phyloP scores from a whole-genome alignment of 2,888 invertebrate species.

The Idaea aversata region DNA sequence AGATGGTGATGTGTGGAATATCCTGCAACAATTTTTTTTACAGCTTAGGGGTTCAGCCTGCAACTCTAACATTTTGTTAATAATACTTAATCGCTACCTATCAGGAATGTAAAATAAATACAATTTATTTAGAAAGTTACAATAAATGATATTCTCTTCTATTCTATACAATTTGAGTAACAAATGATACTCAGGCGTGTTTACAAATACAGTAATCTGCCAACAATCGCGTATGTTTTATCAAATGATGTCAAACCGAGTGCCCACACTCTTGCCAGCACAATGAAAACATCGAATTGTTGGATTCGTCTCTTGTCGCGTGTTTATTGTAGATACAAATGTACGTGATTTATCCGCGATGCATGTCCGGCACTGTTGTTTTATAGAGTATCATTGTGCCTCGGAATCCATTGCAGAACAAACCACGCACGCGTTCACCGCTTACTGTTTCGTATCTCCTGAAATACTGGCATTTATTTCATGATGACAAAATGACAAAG shows the following conservation, averaged over 20 bases:
- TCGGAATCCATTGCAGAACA: constrained; percentile 43
- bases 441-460: neutral
- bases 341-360: constrained; percentile 58
- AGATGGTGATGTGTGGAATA: no score
- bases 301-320: constrained; percentile 45
- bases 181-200: no score
- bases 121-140: no score
- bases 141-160: no score
- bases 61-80: no score
- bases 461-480: no score
- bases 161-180: no score
- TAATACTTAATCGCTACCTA: no score
- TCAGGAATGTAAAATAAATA: no score
- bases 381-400: constrained; percentile 57
- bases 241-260: neutral
- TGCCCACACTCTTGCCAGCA: constrained; percentile 12
- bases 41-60: no score
- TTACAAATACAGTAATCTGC: neutral
- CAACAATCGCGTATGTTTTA: neutral
- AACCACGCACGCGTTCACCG: constrained; percentile 22
- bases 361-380: constrained; percentile 56
- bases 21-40: no score
- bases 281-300: constrained; percentile 49
- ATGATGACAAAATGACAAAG: no score
- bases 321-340: constrained; percentile 51